Evolutionary conservation across 2,113 vertebrate species (phyloP), one percentile per base, ranked within the genome.

Genomic region (Microtus oregoni): DNA sequence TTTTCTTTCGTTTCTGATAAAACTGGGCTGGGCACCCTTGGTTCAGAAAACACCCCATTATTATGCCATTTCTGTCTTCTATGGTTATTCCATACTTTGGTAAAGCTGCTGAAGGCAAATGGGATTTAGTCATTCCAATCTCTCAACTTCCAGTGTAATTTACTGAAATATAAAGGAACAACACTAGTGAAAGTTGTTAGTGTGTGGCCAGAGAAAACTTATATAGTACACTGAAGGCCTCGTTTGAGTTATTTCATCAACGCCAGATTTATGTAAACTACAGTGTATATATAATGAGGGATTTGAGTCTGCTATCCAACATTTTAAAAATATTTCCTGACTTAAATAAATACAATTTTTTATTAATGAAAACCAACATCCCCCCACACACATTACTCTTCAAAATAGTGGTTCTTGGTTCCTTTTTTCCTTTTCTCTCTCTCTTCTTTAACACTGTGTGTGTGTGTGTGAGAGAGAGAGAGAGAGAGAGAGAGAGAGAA

Each of bases 261-360:
- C 47, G 47, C 0, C 70, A 95, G 90, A 81, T 73, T 79, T 26
- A 79, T 15, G 15, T 41, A 90, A 93, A 90, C 61, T 70, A 58
- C 35, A 94, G 92, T 22, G 32, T 32, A 94, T 44, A n/a, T 63
- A 55, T 76, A 87, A 87, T 2, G 26, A n/a, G 2, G 26, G 35
- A 68, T 88, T 58, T 86, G 47, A 93, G 85, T 10, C 30, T 89
- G 2, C 14, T 41, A 89, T 22, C 4, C 32, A 90, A 91, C 6
- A 79, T 76, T 90, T 1, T 3, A 4, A 61, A 76, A 86, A 5
- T 0, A 82, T 35, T 65, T 91, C 73, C 47, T 44, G 90, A 65
- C 83, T 94, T 92, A 55, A 93, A 85, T 22, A 86, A 93, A 85
- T 22, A 86, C 32, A 91, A 94, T 94, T 91, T 61, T 68, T 41